Conservation (phyloP, 2,113 vertebrate species). For the Sialia sialis region DNA sequence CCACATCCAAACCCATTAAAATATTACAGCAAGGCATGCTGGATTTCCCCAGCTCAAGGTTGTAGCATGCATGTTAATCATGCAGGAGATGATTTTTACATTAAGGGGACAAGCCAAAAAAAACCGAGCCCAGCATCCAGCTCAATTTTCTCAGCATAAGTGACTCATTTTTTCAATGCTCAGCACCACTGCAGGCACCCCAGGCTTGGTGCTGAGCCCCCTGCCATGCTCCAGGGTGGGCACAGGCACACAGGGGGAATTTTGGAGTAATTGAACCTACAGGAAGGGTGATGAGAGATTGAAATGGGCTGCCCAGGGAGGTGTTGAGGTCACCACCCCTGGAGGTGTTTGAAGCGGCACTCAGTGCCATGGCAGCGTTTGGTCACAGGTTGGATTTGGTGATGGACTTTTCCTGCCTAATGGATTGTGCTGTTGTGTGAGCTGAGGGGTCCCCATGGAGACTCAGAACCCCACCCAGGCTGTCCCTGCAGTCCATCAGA, state of each 20-base stretch:
- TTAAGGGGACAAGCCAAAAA: rapidly evolving
- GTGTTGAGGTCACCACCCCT: neutral
- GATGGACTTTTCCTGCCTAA: neutral
- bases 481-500: rapidly evolving
- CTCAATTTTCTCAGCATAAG: neutral
- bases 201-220: rapidly evolving
- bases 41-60: neutral
- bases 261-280: neutral
- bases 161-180: rapidly evolving
- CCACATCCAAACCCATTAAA: neutral
- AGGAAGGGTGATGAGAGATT: too few species aligned
- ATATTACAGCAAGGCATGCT: neutral
- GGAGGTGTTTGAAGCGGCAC: neutral
- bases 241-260: rapidly evolving
- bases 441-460: too few species aligned
- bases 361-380: rapidly evolving
- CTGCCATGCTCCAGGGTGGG: rapidly evolving
- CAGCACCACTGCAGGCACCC: rapidly evolving
- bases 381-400: rapidly evolving
- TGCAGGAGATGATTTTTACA: neutral
- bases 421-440: rapidly evolving
- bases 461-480: neutral
- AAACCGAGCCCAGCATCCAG: neutral
- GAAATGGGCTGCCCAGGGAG: neutral
- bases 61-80: neutral